Evolutionary conservation across 1,140 invertebrate genomes (phyloP).

Genomic region (Nymphalis io): DNA sequence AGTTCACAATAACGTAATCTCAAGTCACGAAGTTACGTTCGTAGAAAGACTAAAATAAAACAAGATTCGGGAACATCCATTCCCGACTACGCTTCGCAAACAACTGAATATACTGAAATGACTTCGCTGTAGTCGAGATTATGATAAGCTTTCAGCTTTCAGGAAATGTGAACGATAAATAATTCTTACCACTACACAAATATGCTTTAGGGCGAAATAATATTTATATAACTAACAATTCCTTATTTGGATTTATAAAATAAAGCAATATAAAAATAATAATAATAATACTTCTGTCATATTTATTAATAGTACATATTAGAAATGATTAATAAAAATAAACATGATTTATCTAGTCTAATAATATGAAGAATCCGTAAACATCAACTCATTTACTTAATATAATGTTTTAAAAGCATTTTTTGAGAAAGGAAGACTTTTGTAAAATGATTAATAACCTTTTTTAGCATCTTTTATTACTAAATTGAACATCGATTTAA

Average conservation of each 20-base stretch:
- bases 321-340: no score
- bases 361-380: no score
- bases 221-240: no score
- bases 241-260: no score
- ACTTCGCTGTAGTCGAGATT: constrained; percentile 20
- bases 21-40: constrained; percentile 47
- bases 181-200: background rate
- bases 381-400: background rate
- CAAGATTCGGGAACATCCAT: constrained; percentile 42
- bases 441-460: constrained; percentile 2
- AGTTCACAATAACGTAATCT: constrained; percentile 30
- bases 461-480: background rate
- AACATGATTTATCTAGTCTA: no score
- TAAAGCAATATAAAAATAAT: no score
- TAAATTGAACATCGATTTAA: constrained; percentile 19
- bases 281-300: no score
- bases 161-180: constrained; percentile 1
- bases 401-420: background rate
- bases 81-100: constrained; percentile 42
- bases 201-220: background rate
- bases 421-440: background rate
- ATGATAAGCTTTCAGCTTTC: constrained; percentile 42
- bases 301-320: no score
- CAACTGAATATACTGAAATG: constrained; percentile 51
- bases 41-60: constrained; percentile 27